These are phyloP conservation scores for Lissonota sp. DNA, from an alignment of 2,888 invertebrate genomes.

Conservation along the genomic window DNA sequence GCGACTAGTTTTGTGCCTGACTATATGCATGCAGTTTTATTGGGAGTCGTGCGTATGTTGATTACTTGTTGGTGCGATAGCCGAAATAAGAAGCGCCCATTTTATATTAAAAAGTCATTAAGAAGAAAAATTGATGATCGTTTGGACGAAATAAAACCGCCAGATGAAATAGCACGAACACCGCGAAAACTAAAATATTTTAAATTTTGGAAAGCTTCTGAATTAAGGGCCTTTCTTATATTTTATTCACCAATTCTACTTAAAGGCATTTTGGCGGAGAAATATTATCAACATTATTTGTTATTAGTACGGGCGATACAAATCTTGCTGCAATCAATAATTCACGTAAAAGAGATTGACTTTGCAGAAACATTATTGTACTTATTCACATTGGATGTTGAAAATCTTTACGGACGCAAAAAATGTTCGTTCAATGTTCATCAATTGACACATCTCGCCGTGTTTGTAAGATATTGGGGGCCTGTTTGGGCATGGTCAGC, in stretches of 20 bases:
- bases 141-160: constrained; percentile 33
- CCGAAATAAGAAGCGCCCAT: neutral
- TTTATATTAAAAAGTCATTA: constrained; percentile 8
- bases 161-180: constrained; percentile 39
- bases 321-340: neutral
- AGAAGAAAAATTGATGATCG: constrained; percentile 23
- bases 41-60: constrained; percentile 12
- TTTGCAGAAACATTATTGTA: constrained; percentile 30
- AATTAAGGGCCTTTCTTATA: constrained; percentile 8
- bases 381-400: constrained; percentile 33
- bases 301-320: neutral
- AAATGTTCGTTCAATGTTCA: constrained; percentile 54
- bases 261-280: constrained; percentile 14
- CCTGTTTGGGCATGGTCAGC: constrained; percentile 57
- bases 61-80: constrained; percentile 8
- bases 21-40: constrained; percentile 40
- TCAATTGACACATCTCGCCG: constrained; percentile 38
- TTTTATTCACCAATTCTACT: constrained; percentile 29
- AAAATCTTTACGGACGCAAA: constrained; percentile 37
- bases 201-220: too few species aligned
- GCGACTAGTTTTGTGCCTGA: constrained; percentile 36
- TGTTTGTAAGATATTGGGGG: constrained; percentile 35
- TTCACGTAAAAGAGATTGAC: constrained; percentile 18
- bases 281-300: constrained; percentile 42
- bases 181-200: constrained; percentile 7